Percentiles rank a stretch among this genome's conserved stretches.
Conservation (phyloP, 2,888 invertebrate genomes). For the Zootermopsis nevadensis region DNA sequence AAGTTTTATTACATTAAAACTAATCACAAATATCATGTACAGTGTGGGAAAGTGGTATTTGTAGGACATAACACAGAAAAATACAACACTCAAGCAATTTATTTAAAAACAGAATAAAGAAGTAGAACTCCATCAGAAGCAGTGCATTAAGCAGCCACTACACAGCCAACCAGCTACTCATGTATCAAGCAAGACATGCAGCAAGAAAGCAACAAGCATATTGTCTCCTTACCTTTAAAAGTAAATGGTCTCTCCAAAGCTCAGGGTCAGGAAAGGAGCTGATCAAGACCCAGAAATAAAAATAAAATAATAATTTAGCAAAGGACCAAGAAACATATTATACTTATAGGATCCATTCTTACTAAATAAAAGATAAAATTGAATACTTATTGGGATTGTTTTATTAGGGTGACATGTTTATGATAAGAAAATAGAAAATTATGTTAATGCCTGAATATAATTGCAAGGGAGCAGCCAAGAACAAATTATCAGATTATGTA, state of each 20-base stretch:
- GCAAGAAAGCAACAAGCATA: constrained; percentile 15
- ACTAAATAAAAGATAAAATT: constrained; percentile 44
- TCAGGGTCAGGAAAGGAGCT: constrained; percentile 66
- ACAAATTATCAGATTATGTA: not conserved
- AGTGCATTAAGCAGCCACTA: constrained; percentile 13
- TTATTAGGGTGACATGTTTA: not conserved
- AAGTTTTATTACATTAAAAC: not conserved
- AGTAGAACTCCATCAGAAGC: not conserved
- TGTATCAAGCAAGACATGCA: not conserved
- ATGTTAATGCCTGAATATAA: not conserved
- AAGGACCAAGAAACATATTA: constrained; percentile 49
- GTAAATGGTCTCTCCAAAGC: constrained; percentile 66
- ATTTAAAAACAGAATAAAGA: not conserved
- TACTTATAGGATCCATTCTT: constrained; percentile 27
- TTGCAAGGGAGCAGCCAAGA: constrained; percentile 4
- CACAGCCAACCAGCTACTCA: not conserved
- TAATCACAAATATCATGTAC: not conserved
- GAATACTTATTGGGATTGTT: not conserved
- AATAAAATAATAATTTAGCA: constrained; percentile 61
- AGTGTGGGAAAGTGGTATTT: not conserved
- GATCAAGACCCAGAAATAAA: constrained; percentile 65
- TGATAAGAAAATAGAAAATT: not conserved
- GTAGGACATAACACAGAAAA: not conserved
- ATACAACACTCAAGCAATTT: not conserved
- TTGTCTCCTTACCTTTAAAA: constrained; percentile 65